Percentiles rank a stretch among this genome's conserved stretches.
Conservation (phyloP, 2,797 vertebrate species). For the Eulemur coronatus region DNA sequence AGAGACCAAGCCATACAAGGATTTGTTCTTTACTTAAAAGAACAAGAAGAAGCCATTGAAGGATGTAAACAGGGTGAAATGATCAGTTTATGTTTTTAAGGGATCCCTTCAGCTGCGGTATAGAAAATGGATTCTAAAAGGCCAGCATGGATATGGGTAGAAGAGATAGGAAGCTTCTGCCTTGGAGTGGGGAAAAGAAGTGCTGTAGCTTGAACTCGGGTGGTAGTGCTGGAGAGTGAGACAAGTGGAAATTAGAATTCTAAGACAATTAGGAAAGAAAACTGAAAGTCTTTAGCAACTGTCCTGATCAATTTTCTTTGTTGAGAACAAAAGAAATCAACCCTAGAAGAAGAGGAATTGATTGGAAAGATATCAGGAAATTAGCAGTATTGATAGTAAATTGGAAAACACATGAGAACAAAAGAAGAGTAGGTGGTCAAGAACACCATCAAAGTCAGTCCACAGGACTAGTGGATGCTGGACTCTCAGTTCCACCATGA, state of each 20-base stretch:
- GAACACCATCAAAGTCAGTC: background rate
- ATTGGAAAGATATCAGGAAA: background rate
- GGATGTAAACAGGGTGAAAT: background rate
- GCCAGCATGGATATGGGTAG: no score
- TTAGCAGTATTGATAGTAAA: background rate
- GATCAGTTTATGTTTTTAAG: background rate
- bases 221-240: background rate
- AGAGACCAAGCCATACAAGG: background rate
- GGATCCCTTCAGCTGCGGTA: background rate
- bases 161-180: background rate
- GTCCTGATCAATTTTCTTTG: background rate
- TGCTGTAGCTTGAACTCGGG: background rate
- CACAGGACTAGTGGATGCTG: background rate
- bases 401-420: background rate
- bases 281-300: background rate
- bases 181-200: background rate
- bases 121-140: background rate
- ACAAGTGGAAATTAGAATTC: background rate
- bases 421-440: background rate
- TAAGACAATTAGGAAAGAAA: background rate
- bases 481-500: background rate
- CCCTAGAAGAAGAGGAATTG: background rate
- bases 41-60: background rate
- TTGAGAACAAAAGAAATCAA: background rate
- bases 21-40: background rate